Evolutionary conservation across 2,888 invertebrate genomes (phyloP).

Genomic region (Phorcus lineatus): DNA sequence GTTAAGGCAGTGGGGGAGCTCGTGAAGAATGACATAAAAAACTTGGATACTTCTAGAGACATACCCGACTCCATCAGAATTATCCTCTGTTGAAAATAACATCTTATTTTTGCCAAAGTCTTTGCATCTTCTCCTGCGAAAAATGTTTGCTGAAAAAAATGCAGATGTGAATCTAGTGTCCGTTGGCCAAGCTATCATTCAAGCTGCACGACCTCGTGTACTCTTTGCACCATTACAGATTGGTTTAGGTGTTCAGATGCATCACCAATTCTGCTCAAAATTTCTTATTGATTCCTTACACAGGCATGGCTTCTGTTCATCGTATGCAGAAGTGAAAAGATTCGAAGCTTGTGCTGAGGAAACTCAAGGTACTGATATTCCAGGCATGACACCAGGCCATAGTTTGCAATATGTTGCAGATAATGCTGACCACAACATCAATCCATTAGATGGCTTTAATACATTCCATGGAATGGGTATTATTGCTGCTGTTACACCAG

Average conservation of each 20-base stretch:
- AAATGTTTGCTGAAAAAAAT: too few species aligned
- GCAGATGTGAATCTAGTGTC: too few species aligned
- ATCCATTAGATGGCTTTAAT: conserved; percentile 38
- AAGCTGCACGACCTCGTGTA: too few species aligned
- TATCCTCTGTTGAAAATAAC: too few species aligned
- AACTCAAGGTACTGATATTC: not conserved
- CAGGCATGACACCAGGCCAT: conserved; percentile 9
- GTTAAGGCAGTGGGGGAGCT: too few species aligned
- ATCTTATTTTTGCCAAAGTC: too few species aligned
- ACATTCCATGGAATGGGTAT: conserved; percentile 20
- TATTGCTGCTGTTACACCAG: conserved; percentile 9
- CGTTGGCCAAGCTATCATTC: too few species aligned
- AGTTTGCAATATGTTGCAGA: conserved; percentile 43
- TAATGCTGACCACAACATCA: conserved; percentile 47
- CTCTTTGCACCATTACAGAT: too few species aligned
- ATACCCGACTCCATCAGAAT: too few species aligned
- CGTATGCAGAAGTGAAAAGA: conserved; percentile 28
- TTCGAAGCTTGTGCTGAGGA: conserved; percentile 29
- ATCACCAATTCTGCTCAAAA: conserved; percentile 14
- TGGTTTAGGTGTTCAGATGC: conserved; percentile 12
- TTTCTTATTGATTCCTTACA: conserved; percentile 28
- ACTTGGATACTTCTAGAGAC: too few species aligned
- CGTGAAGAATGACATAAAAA: too few species aligned
- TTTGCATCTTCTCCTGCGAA: too few species aligned
- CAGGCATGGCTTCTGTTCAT: conserved; percentile 26